phyloP scores from a whole-genome alignment of 2,888 invertebrate species.

The Theretra japonica region DNA sequence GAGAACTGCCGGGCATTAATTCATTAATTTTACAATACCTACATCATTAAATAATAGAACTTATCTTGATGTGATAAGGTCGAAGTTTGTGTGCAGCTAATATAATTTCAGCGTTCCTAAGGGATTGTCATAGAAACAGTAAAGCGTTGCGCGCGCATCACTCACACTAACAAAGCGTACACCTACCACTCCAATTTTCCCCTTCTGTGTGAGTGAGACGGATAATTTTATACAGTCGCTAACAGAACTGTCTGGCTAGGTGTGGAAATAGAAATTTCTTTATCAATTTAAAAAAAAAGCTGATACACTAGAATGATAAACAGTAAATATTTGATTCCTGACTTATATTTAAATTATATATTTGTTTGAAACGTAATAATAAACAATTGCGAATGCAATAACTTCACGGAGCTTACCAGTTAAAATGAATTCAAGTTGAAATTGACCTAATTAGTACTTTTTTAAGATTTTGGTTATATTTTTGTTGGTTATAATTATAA shows the following conservation, averaged over 20 bases:
- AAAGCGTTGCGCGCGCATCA: conserved; percentile 81
- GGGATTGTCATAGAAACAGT: conserved; percentile 84
- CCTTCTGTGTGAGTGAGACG: conserved; percentile 64
- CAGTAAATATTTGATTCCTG: too few relatives aligned
- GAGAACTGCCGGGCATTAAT: conserved; percentile 78
- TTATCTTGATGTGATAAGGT: conserved; percentile 23
- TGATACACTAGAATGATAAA: too few relatives aligned
- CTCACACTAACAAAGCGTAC: conserved; percentile 55
- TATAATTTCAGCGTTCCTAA: conserved; percentile 69
- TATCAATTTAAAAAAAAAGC: too few relatives aligned
- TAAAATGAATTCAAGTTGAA: too few relatives aligned
- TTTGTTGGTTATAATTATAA: too few relatives aligned
- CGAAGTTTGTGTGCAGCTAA: conserved; percentile 31
- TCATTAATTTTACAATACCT: conserved; percentile 77
- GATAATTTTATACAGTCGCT: conserved; percentile 57
- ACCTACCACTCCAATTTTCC: conserved; percentile 58
- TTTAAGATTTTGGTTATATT: too few relatives aligned
- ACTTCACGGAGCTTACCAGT: too few relatives aligned
- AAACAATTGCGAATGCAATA: too few relatives aligned
- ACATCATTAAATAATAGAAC: conserved; percentile 25
- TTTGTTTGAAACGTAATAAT: too few relatives aligned
- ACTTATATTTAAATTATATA: too few relatives aligned
- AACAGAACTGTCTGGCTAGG: conserved; percentile 39
- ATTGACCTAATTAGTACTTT: too few relatives aligned
- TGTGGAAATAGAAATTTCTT: background rate